Evolutionary conservation across 1,140 invertebrate genomes (phyloP).

Genomic region (Elymnias hypermnestra): DNA sequence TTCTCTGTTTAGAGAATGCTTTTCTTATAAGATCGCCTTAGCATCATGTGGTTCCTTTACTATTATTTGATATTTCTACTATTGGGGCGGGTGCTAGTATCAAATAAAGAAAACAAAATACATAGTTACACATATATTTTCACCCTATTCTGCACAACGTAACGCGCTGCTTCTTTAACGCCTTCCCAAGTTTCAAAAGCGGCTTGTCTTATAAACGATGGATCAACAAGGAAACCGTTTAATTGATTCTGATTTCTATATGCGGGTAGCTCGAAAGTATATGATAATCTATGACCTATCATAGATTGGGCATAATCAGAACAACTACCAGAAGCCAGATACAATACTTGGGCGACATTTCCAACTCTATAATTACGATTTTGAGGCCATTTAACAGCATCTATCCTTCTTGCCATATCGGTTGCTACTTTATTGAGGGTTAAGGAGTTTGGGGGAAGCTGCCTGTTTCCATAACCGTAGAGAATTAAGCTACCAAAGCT

Average conservation of each 20-base stretch:
- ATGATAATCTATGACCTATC: constrained; percentile 77
- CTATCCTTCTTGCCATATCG: constrained; percentile 40
- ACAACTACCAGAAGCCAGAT: constrained; percentile 32
- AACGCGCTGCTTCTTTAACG: constrained; percentile 9
- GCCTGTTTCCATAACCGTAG: constrained; percentile 10
- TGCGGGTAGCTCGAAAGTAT: constrained; percentile 82
- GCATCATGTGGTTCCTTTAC: too few relatives aligned
- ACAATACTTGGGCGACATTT: constrained; percentile 10
- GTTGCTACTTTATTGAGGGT: constrained; percentile 43
- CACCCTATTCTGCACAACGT: background rate
- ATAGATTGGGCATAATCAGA: constrained; percentile 45
- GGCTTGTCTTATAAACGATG: constrained; percentile 45
- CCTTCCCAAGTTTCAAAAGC: constrained; percentile 48
- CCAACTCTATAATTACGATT: constrained; percentile 13
- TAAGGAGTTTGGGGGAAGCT: constrained; percentile 66
- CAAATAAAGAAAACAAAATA: too few relatives aligned
- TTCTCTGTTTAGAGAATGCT: too few relatives aligned
- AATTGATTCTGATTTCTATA: constrained; percentile 74
- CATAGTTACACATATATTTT: too few relatives aligned
- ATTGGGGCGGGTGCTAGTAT: too few relatives aligned
- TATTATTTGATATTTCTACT: too few relatives aligned
- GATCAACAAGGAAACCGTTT: constrained; percentile 44
- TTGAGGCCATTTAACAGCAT: constrained; percentile 33
- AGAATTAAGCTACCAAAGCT: constrained; percentile 80
- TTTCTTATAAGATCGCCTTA: too few relatives aligned